Conservation (phyloP, 2,113 vertebrate species). For the Halichoerus grypus region DNA sequence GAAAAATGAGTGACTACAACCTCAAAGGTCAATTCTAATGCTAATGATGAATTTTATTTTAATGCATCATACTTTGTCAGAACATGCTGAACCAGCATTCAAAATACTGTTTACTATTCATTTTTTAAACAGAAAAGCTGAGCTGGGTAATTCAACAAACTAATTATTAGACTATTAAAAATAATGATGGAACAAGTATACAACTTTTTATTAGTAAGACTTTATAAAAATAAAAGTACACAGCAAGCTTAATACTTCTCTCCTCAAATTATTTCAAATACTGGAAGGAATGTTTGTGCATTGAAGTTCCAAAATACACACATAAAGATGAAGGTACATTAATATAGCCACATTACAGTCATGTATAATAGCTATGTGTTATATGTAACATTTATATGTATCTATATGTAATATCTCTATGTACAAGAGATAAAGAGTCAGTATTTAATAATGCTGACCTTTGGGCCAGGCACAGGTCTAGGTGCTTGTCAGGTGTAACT, state of each 20-base stretch:
- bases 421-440: not conserved
- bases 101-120: conserved; percentile 76
- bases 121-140: conserved; percentile 77
- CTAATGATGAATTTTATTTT: conserved; percentile 67
- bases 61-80: conserved; percentile 65
- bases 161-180: conserved; percentile 82
- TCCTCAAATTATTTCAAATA: conserved; percentile 59
- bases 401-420: not conserved
- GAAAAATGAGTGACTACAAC: conserved; percentile 45
- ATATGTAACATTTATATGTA: not conserved
- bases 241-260: conserved; percentile 56
- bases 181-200: conserved; percentile 65
- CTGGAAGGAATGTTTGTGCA: not conserved
- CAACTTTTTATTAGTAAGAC: conserved; percentile 53
- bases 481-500: not conserved
- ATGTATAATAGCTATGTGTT: not conserved
- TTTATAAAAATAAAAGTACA: conserved; percentile 69
- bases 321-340: not conserved
- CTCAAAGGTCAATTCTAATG: conserved; percentile 74
- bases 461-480: not conserved
- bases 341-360: not conserved
- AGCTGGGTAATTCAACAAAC: conserved; percentile 76
- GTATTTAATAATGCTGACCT: not conserved
- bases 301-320: not conserved
- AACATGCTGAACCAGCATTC: conserved; percentile 82